A percentile compares a stretch with the other conserved stretches of the same genome.
These are phyloP conservation scores for Bruchidius siliquastri DNA, from an alignment of 2,888 invertebrate genomes.

Conservation along the genomic window DNA sequence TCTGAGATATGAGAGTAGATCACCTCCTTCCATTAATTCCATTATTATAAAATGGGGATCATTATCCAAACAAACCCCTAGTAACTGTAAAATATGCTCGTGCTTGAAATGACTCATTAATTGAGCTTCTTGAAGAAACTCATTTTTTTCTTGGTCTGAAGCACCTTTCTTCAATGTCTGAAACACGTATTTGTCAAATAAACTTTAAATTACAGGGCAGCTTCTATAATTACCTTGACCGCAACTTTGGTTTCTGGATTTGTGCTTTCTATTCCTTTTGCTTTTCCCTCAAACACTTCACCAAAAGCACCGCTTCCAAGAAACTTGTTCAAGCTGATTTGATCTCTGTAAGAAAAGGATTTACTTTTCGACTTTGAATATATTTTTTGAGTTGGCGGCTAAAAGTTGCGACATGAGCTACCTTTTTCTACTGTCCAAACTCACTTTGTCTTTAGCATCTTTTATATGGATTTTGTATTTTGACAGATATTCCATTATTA, in stretches of 20 bases:
- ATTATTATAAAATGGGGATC: constrained; percentile 92
- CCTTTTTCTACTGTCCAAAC: no score
- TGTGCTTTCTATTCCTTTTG: constrained; percentile 59
- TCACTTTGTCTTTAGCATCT: no score
- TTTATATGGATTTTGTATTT: no score
- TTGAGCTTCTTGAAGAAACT: constrained; percentile 94
- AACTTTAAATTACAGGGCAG: not conserved
- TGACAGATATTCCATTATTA: no score
- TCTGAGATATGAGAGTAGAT: constrained; percentile 84
- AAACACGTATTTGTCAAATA: constrained; percentile 14
- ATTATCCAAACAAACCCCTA: constrained; percentile 92
- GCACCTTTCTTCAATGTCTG: constrained; percentile 90
- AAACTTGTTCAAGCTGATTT: constrained; percentile 82
- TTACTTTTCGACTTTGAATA: no score
- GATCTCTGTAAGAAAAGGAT: constrained; percentile 50
- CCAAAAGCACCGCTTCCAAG: constrained; percentile 96
- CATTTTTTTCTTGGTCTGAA: constrained; percentile 81
- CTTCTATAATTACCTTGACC: constrained; percentile 66
- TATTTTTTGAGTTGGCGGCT: no score
- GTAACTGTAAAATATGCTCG: constrained; percentile 85
- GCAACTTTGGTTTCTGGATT: constrained; percentile 75
- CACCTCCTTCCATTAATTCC: constrained; percentile 97
- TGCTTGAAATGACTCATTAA: constrained; percentile 97
- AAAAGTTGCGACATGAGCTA: no score
- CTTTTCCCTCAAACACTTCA: constrained; percentile 91